Base-by-base conservation (phyloP, 1,140 invertebrate genomes). In the Lordiphosa collinella region DNA sequence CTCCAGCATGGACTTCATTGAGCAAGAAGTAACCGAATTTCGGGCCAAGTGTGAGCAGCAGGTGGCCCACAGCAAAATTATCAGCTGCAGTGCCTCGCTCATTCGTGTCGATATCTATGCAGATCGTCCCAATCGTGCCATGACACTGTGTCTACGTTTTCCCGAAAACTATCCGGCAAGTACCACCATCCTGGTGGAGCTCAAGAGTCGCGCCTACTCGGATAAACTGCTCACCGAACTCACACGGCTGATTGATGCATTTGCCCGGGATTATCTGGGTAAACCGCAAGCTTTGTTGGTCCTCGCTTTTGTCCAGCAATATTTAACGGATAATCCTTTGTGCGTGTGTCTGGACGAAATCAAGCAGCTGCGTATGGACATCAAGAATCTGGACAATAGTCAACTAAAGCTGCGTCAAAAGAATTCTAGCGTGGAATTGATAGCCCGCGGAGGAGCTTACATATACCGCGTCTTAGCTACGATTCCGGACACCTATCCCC, bases 311-410 rank as follows among this genome's bases (percentile, higher is more conserved):
- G 85, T 95, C 2, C 86, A 90, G 36, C 92, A 91, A 44, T 95
- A 95, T 84, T 89, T 95, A 3, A 90, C 92, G 18, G 93, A 94
- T 37, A 94, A 94, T 90, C 93, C 94, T 0, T 88, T 95, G 5
- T 93, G 92, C 74, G 93, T 93, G 36, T 95, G 93, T 71, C 92
- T 93, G 41, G 93, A 94, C 73, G 94, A 95, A 89, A 93, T 95
- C 49, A 90, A 91, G 53, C 75, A 89, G 12, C 87, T 95, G 40
- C 93, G 93, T 43, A 88, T 91, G 47, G 69, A 92, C 8, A 50
- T 93, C 0, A 18, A 36, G 58, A 38, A 6, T 7, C 11, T 16
- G 6, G 37, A 29, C 1, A 22, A n/a, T 7, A 82, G 76, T 6
- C 76, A 73, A 31, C 74, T 95, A 1, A 94, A 94, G 88, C 76